Evolutionary conservation across 1,140 invertebrate species (phyloP), one percentile per base, ranked within the genome.

Genomic region (Nilaparvata lugens): DNA sequence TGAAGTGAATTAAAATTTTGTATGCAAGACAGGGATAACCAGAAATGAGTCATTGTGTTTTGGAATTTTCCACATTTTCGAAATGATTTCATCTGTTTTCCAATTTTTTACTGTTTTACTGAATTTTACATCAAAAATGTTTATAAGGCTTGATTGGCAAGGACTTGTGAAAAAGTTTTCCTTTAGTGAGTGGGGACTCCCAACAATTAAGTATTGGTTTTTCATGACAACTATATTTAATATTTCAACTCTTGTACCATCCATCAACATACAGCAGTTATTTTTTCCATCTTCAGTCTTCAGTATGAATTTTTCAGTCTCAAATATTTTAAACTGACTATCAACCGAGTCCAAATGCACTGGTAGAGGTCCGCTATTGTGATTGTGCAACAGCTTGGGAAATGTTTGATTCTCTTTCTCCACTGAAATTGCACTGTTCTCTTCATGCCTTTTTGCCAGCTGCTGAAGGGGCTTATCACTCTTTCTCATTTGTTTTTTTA

Each of bases 391-490:
- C 52, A 53, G 14, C 28, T 53, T 24, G 2, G 52, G 21, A n/a
- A 24, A 19, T 24, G 21, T 23, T 23, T 18, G n/a, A 14, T 53
- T 53, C 7, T 9, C 9, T 16, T 53, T 53, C n/a, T 53, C 11
- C 5, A 53, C n/a, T 28, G n/a, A 16, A 18, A 53, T n/a, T 24
- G 14, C 23, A 53, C 5, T 18, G n/a, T 19, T 18, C 28, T 53
- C 52, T 18, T 24, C 52, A 18, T n/a, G 14, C 21, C 21, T 53
- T 53, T 53, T 53, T 24, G 52, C 52, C 28, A 53, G 23, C 52
- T 53, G 52, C n/a, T 53, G 52, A 18, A 53, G 52, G 28, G 52
- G 52, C 28, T 53, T 53, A 19, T 53, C 52, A 53, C 28, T 53
- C 13, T 53, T 53, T 13, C 18, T 5, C 19, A 53, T 16, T 53